Percentiles rank a stretch among this genome's conserved stretches.
phyloP scores from a whole-genome alignment of 2,797 vertebrate genomes.

The Myotis daubentonii region DNA sequence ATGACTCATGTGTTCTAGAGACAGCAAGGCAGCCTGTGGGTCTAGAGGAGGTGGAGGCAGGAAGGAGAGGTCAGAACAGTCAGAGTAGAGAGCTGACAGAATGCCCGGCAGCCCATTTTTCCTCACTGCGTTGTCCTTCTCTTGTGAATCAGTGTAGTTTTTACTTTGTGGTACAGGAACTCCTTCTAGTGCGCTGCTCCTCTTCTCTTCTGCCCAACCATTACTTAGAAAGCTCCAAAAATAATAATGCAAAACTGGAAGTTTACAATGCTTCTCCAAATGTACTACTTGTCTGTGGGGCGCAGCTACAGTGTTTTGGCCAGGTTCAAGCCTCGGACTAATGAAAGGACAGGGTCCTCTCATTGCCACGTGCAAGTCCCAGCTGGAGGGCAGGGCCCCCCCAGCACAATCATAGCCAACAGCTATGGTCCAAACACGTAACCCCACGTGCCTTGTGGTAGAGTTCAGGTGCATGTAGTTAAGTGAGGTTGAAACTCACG shows the following conservation, averaged over 20 bases:
- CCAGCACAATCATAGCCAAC: too few species aligned
- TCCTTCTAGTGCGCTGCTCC: neutral
- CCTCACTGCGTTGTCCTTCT: neutral
- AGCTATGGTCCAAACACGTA: too few species aligned
- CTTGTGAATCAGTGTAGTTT: neutral
- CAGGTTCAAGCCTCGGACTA: too few species aligned
- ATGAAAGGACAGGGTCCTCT: too few species aligned
- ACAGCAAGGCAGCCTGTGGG: neutral
- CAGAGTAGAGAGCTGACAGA: too few species aligned
- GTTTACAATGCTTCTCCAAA: neutral
- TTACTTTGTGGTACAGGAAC: neutral
- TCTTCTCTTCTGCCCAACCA: neutral
- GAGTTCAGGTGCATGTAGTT: too few species aligned
- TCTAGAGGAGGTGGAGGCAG: neutral
- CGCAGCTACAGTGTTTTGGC: too few species aligned
- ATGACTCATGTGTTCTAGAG: neutral
- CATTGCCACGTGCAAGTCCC: too few species aligned
- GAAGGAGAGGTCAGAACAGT: neutral
- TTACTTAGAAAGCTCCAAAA: neutral
- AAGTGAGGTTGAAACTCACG: too few species aligned
- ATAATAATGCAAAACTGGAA: neutral
- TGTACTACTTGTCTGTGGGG: neutral
- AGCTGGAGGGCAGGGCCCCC: too few species aligned
- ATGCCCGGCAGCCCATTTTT: accelerated
- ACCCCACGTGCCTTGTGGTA: too few species aligned